phyloP scores from a whole-genome alignment of 2,797 vertebrate species.

The Rhynchonycteris naso region DNA sequence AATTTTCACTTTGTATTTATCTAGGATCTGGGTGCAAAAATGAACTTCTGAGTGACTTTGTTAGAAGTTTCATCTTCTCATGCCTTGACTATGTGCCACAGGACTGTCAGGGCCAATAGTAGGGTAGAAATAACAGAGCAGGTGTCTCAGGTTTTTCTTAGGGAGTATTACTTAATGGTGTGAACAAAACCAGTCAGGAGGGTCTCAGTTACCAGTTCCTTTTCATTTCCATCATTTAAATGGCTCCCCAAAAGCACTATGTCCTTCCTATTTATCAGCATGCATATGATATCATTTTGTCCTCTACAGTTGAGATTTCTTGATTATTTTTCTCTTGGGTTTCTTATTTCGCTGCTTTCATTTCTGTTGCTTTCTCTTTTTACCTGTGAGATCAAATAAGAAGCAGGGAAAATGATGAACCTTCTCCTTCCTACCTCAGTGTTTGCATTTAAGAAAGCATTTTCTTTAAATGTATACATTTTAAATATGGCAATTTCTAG shows the following conservation, averaged over 20 bases:
- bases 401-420: not conserved
- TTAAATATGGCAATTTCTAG: not conserved
- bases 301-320: not conserved
- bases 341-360: not conserved
- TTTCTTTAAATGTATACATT: not conserved
- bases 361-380: slow-evolving; percentile 47
- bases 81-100: not conserved
- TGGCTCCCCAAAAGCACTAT: not conserved
- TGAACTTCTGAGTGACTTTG: not conserved
- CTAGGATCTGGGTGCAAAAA: not conserved
- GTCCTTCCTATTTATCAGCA: not conserved
- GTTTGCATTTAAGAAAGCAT: slow-evolving; percentile 14
- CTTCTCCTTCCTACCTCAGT: not conserved
- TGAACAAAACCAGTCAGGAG: not conserved
- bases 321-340: slow-evolving; percentile 9
- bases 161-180: not conserved
- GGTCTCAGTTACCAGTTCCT: not conserved
- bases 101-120: not conserved
- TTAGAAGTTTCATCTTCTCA: not conserved
- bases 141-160: not conserved
- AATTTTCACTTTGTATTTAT: not conserved
- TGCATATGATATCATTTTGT: not conserved
- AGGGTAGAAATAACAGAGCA: not conserved
- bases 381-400: not conserved
- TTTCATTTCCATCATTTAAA: not conserved